Evolutionary conservation across 2,113 vertebrate genomes (phyloP).

Genomic region (Ia io): DNA sequence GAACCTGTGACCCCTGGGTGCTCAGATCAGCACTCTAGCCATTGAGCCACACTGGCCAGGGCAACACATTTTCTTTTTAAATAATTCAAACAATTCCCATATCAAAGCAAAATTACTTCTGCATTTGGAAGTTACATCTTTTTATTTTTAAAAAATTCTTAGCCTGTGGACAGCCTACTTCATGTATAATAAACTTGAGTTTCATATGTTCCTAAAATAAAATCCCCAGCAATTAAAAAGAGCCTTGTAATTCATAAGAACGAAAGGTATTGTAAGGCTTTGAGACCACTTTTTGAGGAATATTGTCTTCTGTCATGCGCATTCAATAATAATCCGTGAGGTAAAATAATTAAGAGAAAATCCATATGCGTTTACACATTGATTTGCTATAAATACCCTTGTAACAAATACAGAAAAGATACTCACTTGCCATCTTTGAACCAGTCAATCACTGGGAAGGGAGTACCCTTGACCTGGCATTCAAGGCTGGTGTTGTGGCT

Average conservation of each 20-base stretch:
- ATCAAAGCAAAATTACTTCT: not conserved
- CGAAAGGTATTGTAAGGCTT: not conserved
- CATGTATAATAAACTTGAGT: not conserved
- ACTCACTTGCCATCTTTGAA: slow-evolving; percentile 97
- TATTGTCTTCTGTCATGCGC: not conserved
- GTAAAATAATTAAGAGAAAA: not conserved
- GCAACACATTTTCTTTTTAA: not conserved
- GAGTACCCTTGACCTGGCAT: slow-evolving; percentile 90
- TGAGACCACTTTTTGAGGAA: not conserved
- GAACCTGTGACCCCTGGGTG: too few relatives aligned
- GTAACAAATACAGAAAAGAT: not conserved
- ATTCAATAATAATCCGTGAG: not conserved
- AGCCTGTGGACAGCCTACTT: not conserved
- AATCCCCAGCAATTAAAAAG: not conserved
- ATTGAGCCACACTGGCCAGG: too few relatives aligned
- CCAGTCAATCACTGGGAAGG: slow-evolving; percentile 93
- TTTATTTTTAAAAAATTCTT: not conserved
- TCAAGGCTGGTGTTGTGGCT: slow-evolving; percentile 88
- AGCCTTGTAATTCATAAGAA: not conserved
- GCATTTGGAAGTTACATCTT: not conserved
- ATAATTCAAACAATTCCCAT: not conserved
- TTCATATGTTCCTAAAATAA: not conserved
- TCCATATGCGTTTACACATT: not conserved
- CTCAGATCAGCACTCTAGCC: too few relatives aligned
- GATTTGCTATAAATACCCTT: not conserved